Percentiles rank a stretch among this genome's conserved stretches.
phyloP scores from a whole-genome alignment of 23 tunicate genomes.

The Corella eumyota region DNA sequence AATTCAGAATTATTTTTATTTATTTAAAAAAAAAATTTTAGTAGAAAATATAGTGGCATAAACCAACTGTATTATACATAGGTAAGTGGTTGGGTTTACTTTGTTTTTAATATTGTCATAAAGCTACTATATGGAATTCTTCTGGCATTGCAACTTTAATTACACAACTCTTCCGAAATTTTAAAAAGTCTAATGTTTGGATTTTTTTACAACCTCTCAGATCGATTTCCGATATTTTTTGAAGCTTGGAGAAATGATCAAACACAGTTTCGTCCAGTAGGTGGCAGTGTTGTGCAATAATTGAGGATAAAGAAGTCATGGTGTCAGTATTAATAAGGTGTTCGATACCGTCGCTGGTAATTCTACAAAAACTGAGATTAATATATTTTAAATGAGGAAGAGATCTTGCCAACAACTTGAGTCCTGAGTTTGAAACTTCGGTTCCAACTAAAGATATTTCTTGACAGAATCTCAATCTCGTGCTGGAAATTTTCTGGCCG shows the following conservation, averaged over 20 bases:
- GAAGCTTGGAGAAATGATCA: constrained; percentile 22
- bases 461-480: constrained; percentile 39
- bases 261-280: constrained; percentile 25
- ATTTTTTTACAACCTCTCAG: constrained; percentile 44
- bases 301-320: constrained; percentile 8
- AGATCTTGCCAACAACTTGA: constrained; percentile 26
- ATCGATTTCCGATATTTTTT: constrained; percentile 25
- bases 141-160: constrained; percentile 4
- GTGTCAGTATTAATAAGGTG: constrained; percentile 20
- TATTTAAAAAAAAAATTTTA: too few species aligned
- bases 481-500: constrained; percentile 54
- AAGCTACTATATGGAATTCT: constrained; percentile 18
- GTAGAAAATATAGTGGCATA: too few species aligned
- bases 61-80: too few species aligned
- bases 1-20: too few species aligned
- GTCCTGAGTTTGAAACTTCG: constrained; percentile 39
- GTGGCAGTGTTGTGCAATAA: constrained; percentile 60
- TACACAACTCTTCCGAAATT: constrained; percentile 10
- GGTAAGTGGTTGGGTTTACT: too few species aligned
- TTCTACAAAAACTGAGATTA: constrained; percentile 50
- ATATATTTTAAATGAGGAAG: constrained; percentile 40
- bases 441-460: constrained; percentile 50
- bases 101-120: too few species aligned
- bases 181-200: constrained; percentile 26
- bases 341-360: constrained; percentile 44